Evolutionary conservation across 2,797 vertebrate genomes (phyloP), one percentile per base, ranked within the genome.

Genomic region (Phataginus tetradactyla): DNA sequence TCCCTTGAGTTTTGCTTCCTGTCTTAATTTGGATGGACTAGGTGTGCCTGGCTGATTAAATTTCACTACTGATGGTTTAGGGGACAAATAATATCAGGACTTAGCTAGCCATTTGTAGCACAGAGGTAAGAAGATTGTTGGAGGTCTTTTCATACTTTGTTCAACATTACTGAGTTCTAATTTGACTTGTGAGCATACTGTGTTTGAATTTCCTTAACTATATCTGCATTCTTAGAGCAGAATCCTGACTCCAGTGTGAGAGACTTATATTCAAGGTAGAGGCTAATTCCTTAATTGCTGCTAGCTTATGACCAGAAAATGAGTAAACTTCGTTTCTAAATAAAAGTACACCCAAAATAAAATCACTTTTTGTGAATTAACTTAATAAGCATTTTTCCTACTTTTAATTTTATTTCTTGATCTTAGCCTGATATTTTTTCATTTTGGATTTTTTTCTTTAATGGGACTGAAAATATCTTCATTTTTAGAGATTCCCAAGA

Each of bases 1-100:
- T 83, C 49, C 20, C 25, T 94, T 93, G 77, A 90, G 51, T 78
- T 87, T 94, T 95, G 66, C 34, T 74, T 72, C 17, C 63, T 96
- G 23, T 86, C 53, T 93, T 92, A 94, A 86, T 95, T 93, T 95
- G n/a, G 27, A 74, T 96, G 64, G 59, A 83, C 59, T 86, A 84
- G 66, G 37, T 90, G 29, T 87, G 34, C 10, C 71, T 92, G 63
- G 20, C n/a, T 71, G 29, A 80, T 96, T 83, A 25, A 96, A 88
- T 92, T 94, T 45, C 34, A 57, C 55, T 94, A 66, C 63, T 69
- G 63, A 21, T 88, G 11, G 23, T 86, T 83, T 96, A 71, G 88
- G 79, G 93, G 84, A 71, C 63, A 91, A 45, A 45, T 91, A 77
- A 37, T 64, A 84, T 75, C 59, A 94, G 92, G n/a, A 92, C 45